Base-by-base conservation (phyloP, 2,888 invertebrate species). In the Fabriciana adippe region DNA sequence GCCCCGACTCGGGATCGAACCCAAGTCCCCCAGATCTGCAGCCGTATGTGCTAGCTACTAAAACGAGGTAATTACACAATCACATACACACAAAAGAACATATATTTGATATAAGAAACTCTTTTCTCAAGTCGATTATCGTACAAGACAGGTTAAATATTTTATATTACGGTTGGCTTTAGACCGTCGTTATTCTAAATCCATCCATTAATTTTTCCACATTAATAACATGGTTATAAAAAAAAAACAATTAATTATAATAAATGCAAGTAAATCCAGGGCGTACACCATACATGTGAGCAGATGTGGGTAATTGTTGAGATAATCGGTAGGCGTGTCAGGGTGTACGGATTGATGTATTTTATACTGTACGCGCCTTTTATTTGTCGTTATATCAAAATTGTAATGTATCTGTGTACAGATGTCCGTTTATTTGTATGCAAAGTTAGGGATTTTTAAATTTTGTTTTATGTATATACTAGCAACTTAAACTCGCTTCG, bases 291-390 rank as follows among this genome's bases (percentile, higher is more conserved):
- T 54, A 61, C 31, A 18, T 14, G 16, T 31, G 50, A 50, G 35
- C 61, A 61, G 61, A 61, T 61, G 61, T n/a, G 61, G 14, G 8
- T 51, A 61, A 61, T 61, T 16, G 61, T 51, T 35, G 35, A 4
- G 5, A 13, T 16, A 51, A 61, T 61, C 61, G 61, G 61, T 61
- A 61, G 61, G 61, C 51, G 61, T 61, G 51, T 48, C 14, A 5
- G 18, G 8, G 16, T 18, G 16, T 31, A 51, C 51, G 51, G 18
- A 61, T 61, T 51, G 51, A 51, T 15, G 61, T 35, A 15, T 8
- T 16, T 61, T 61, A 16, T 50, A 48, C 57, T 47, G 5, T 14
- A 18, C 47, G 47, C 21, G 61, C 41, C 56, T 48, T 50, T 13
- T 16, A 26, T 48, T 31, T n/a, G 16, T 35, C n/a, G 31, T 60